These are phyloP conservation scores for Beroe forskalii DNA, from an alignment of 37 sponge, comb jelly and placozoan genomes.

Conservation along the genomic window DNA sequence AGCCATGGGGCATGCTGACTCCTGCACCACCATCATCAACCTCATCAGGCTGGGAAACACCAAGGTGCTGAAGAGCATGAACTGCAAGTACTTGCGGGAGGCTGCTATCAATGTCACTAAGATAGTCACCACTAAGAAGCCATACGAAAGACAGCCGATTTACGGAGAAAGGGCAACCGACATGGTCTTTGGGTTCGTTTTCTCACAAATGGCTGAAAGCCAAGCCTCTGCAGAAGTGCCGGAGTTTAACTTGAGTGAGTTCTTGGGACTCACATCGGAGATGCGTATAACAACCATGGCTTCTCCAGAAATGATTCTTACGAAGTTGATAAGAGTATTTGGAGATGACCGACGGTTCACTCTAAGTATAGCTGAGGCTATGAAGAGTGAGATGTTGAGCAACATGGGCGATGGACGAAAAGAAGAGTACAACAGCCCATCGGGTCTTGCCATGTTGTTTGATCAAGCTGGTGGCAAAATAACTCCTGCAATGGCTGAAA, in stretches of 20 bases:
- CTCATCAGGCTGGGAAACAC: constrained; percentile 69
- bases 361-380: neutral
- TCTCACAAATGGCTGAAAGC: neutral
- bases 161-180: constrained; percentile 69
- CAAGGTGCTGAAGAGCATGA: constrained; percentile 62
- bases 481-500: neutral
- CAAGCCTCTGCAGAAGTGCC: neutral
- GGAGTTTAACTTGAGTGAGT: constrained; percentile 57
- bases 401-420: constrained; percentile 65
- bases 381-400: constrained; percentile 65
- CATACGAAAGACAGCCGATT: constrained; percentile 60
- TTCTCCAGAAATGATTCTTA: constrained; percentile 53
- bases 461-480: constrained; percentile 63
- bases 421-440: constrained; percentile 69
- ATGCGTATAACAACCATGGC: constrained; percentile 68
- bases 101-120: constrained; percentile 68
- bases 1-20: constrained; percentile 69
- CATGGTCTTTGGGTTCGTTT: constrained; percentile 64
- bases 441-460: constrained; percentile 68
- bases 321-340: constrained; percentile 25
- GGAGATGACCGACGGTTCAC: constrained; percentile 68
- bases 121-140: constrained; percentile 61
- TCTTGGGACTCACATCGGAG: constrained; percentile 64
- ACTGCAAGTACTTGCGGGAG: constrained; percentile 63
- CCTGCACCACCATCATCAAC: too few species aligned